phyloP scores from a whole-genome alignment of 2,888 invertebrate genomes.

The Idaea aversata region DNA sequence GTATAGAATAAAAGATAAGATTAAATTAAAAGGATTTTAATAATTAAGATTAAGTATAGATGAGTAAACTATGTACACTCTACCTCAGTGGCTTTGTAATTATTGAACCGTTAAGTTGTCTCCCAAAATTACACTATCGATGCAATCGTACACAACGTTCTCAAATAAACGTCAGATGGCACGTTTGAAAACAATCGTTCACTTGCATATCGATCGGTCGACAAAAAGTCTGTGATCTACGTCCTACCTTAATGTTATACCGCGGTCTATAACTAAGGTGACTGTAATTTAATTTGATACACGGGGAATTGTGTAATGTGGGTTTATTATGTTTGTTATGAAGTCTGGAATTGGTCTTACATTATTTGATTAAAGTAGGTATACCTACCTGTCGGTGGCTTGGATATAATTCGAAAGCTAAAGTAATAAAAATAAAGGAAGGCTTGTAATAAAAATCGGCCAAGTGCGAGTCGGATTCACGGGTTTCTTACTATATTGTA shows the following conservation, averaged over 20 bases:
- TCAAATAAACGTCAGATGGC: too few relatives aligned
- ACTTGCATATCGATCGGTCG: neutral
- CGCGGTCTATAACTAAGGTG: slow-evolving; percentile 1
- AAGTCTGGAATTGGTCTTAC: neutral
- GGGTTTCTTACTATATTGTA: too few relatives aligned
- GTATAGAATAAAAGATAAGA: neutral
- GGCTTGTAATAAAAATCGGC: too few relatives aligned
- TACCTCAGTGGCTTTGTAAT: too few relatives aligned
- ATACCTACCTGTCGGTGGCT: too few relatives aligned
- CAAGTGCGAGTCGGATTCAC: too few relatives aligned
- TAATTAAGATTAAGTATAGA: neutral
- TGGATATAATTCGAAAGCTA: too few relatives aligned
- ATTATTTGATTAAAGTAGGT: neutral
- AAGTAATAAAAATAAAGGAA: too few relatives aligned
- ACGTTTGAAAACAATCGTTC: too few relatives aligned
- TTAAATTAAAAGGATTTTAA: neutral
- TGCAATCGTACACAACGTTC: too few relatives aligned
- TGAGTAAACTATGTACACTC: neutral
- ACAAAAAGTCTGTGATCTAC: neutral
- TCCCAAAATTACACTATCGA: too few relatives aligned
- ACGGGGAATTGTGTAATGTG: neutral
- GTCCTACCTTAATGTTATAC: neutral
- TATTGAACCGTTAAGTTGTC: too few relatives aligned
- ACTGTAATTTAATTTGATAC: neutral
- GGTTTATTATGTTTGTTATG: slow-evolving; percentile 1